phyloP scores from a whole-genome alignment of 92 coral and sea anemone genomes.

The Montipora capitata region DNA sequence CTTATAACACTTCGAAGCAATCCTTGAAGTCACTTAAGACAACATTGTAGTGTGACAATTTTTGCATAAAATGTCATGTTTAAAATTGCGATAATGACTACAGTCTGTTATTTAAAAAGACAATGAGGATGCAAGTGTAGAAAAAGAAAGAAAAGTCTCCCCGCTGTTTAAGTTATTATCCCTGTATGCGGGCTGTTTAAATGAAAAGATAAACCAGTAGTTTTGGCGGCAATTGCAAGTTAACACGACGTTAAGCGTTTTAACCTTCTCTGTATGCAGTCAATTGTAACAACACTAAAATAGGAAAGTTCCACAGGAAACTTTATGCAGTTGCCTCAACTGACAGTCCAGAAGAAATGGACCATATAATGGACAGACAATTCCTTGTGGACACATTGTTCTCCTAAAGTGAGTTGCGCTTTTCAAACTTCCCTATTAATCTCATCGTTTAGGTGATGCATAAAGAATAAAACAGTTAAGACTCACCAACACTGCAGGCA shows the following conservation, averaged over 20 bases:
- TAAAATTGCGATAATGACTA: background rate
- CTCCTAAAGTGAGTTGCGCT: background rate
- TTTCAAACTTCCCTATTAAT: background rate
- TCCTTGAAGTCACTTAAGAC: background rate
- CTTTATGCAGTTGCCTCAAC: background rate
- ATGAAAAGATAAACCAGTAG: background rate
- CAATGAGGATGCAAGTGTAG: background rate
- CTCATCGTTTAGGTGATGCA: background rate
- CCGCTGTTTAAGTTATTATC: background rate
- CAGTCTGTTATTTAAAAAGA: background rate
- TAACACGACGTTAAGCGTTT: background rate
- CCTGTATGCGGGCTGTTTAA: background rate
- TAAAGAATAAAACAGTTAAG: background rate
- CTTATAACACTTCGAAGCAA: background rate
- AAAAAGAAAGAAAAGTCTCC: background rate
- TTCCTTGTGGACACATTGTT: background rate
- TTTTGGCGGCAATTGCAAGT: background rate
- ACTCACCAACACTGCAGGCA: conserved; percentile 49
- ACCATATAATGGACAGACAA: background rate
- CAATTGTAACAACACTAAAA: background rate
- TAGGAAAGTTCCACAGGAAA: background rate
- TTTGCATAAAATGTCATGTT: background rate
- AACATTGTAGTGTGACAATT: background rate
- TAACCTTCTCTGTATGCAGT: background rate
- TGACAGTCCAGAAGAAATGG: background rate